These are phyloP conservation scores for Falco concolor DNA, from an alignment of 2,797 vertebrate species.

Conservation along the genomic window DNA sequence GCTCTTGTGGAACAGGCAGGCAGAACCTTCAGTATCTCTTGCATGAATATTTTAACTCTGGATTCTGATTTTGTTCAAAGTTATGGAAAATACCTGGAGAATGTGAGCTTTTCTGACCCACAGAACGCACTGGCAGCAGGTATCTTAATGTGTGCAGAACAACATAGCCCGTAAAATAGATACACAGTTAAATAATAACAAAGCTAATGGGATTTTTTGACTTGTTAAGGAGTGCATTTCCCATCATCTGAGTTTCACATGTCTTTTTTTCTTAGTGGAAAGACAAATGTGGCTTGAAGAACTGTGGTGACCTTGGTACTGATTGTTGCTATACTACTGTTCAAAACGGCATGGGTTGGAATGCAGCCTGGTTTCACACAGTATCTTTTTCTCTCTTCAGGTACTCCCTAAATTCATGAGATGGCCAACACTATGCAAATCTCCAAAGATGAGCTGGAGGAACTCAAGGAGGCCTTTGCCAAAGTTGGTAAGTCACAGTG, in stretches of 20 bases:
- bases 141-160: background rate
- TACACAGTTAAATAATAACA: constrained; percentile 23
- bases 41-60: background rate
- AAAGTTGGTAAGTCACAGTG: constrained; percentile 83
- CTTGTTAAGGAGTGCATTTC: background rate
- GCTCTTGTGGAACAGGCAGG: background rate
- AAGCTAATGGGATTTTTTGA: background rate
- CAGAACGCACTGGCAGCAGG: background rate
- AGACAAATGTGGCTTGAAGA: background rate
- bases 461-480: constrained; percentile 88
- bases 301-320: background rate
- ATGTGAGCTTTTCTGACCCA: background rate
- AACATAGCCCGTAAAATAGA: background rate
- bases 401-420: constrained; percentile 73
- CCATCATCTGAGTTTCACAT: background rate
- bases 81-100: background rate
- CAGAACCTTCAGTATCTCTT: background rate
- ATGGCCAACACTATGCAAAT: constrained; percentile 88
- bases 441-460: constrained; percentile 92
- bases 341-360: background rate
- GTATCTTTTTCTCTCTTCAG: constrained; percentile 62
- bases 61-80: background rate
- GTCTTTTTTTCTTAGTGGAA: background rate
- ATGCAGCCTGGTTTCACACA: background rate
- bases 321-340: background rate